Conservation (phyloP, 2,797 vertebrate genomes). For the Argentina silus region DNA sequence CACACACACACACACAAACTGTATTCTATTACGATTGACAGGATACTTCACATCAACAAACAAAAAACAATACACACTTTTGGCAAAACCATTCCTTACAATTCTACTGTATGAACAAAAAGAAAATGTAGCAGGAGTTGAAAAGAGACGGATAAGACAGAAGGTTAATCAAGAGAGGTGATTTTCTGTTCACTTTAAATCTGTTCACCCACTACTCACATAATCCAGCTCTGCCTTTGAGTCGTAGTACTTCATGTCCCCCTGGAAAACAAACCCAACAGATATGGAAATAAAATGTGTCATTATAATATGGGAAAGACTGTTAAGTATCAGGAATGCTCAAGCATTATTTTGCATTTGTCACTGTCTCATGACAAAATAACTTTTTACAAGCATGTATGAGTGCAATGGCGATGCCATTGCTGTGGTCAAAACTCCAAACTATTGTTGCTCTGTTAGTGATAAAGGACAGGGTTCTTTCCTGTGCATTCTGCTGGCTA, state of each 20-base stretch:
- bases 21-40: background rate
- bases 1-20: no score
- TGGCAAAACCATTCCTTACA: constrained; percentile 1
- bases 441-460: constrained; percentile 33
- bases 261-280: constrained; percentile 75
- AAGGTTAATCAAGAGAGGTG: no score
- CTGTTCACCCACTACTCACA: constrained; percentile 81
- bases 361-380: no score
- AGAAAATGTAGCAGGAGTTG: no score
- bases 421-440: no score
- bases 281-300: constrained; percentile 1
- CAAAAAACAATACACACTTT: background rate
- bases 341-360: no score
- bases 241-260: constrained; percentile 95
- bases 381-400: no score
- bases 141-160: background rate
- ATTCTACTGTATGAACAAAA: no score
- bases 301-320: constrained; percentile 13
- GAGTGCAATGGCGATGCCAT: no score
- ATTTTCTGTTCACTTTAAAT: no score
- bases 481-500: background rate
- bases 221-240: constrained; percentile 96
- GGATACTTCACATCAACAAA: background rate
- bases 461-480: background rate
- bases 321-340: no score